Conservation (phyloP, 1,140 invertebrate species). For the Protaetia brevitarsis region DNA sequence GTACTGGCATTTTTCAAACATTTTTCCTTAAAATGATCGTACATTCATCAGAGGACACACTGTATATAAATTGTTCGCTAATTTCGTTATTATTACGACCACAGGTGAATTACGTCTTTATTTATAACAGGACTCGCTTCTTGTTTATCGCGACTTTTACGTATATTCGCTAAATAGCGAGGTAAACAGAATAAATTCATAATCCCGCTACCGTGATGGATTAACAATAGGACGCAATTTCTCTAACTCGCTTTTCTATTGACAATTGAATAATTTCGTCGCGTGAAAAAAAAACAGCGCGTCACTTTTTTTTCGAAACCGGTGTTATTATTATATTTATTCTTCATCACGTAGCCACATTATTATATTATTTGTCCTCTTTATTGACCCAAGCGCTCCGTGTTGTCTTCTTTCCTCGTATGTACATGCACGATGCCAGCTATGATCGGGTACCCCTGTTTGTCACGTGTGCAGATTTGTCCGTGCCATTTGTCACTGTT, state of each 20-base stretch:
- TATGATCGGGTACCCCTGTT: too few relatives aligned
- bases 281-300: not conserved
- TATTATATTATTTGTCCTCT: slow-evolving; percentile 7
- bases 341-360: slow-evolving; percentile 15
- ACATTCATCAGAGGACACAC: too few relatives aligned
- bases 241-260: not conserved
- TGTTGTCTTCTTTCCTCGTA: not conserved
- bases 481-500: slow-evolving; percentile 3
- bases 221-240: not conserved
- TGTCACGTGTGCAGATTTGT: too few relatives aligned
- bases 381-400: not conserved
- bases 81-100: too few relatives aligned
- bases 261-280: slow-evolving; percentile 6
- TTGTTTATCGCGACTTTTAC: not conserved
- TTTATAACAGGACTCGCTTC: too few relatives aligned
- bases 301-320: slow-evolving; percentile 5
- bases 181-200: slow-evolving; percentile 10
- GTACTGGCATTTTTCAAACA: too few relatives aligned
- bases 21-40: too few relatives aligned
- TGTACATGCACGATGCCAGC: too few relatives aligned
- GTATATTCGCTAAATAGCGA: not conserved
- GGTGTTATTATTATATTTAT: slow-evolving; percentile 15
- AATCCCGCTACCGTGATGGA: not conserved
- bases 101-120: too few relatives aligned
- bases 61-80: too few relatives aligned